Base-by-base conservation (phyloP, 2,797 vertebrate genomes). In the Myotis vivesi region DNA sequence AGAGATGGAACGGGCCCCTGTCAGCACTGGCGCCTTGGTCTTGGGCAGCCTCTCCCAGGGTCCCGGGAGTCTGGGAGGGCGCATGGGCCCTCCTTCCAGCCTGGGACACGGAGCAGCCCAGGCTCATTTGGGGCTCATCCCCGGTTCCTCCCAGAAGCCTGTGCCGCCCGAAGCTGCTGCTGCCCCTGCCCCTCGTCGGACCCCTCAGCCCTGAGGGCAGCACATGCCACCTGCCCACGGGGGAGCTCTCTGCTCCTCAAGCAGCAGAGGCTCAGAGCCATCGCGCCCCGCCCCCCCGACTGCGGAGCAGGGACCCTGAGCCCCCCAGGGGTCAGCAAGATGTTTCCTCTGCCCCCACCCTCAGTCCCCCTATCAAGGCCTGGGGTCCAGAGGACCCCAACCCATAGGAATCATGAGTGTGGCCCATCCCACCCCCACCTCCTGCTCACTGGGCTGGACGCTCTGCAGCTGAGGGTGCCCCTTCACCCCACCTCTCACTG, bases 241-340 rank as follows among this genome's bases (percentile, higher is more conserved):
- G 12, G 25, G 28, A 62, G 57, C 57, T 62, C 25, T 62, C 25
- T 1, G 41, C 41, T 44, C 41, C 72, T 64, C 30, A 68, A 55
- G 59, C 17, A 22, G 10, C 11, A 23, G 66, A 55, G 46, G 55
- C 2, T 0, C 66, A 38, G 11, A 30, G 0, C 1, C 0, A 46
- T 44, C 38, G 5, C 0, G 0, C 57, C 55, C 55, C 10, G 36
- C 36, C 36, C 36, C 38, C 38, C 38, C 38, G 4, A 62, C 11
- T 30, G 12, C 0, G 12, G 25, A 62, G 25, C 12, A 30, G 59
- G 28, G 28, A 30, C 57, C 59, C 12, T 5, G 5, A 59, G 57
- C 2, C 57, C 11, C 57, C 59, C 57, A 62, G 57, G 12, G 25
- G 15, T 62, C 59, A 62, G 28, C 57, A 62, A 62, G 59, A 62